Conservation (phyloP, 1,140 invertebrate genomes). For the Trachymyrmex cornetzi region DNA sequence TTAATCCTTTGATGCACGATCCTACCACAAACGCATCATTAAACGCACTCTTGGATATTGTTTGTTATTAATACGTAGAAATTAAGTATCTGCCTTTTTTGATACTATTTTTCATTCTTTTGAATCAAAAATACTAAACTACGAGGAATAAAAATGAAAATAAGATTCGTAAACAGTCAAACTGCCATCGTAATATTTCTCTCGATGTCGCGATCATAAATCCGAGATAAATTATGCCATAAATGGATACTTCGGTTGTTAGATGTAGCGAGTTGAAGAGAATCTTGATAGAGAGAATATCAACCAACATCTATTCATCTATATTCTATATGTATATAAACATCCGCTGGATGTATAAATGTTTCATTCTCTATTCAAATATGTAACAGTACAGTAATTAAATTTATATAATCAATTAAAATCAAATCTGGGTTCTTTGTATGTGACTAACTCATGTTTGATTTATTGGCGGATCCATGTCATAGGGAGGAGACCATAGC, state of each 20-base stretch:
- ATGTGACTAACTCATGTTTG: background rate
- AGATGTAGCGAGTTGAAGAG: conserved; percentile 4
- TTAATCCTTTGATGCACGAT: background rate
- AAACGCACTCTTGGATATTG: background rate
- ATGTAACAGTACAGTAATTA: background rate
- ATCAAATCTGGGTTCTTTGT: background rate
- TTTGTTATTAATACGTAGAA: background rate
- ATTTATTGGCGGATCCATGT: background rate
- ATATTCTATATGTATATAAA: conserved; percentile 17
- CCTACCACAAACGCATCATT: background rate
- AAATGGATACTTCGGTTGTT: conserved; percentile 27
- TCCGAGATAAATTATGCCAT: background rate
- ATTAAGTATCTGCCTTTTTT: background rate
- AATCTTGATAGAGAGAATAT: conserved; percentile 3
- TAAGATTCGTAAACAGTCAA: conserved; percentile 15
- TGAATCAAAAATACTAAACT: background rate
- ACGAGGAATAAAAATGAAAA: background rate
- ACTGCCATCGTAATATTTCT: conserved; percentile 40
- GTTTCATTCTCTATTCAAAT: background rate
- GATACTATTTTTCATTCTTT: background rate
- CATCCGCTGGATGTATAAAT: background rate
- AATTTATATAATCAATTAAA: background rate
- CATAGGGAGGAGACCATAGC: too few species aligned
- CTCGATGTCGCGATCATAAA: conserved; percentile 36
- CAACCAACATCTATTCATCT: background rate